Evolutionary conservation across 2,797 vertebrate genomes (phyloP).

Genomic region (Yasuhikotakia modesta): DNA sequence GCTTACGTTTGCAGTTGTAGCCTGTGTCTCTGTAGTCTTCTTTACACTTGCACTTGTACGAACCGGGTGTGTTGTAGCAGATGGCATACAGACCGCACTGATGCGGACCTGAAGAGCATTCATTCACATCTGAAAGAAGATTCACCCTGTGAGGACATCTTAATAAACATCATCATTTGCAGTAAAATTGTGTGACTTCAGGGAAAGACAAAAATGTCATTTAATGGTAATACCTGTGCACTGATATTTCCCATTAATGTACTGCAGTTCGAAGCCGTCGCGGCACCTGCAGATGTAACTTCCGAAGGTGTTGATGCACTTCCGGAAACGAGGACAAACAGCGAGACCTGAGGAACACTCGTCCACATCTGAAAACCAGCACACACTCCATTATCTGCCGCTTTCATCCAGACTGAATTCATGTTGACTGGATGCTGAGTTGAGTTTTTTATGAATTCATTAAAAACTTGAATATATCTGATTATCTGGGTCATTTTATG

Average conservation of each 20-base stretch:
- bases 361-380: constrained; percentile 83
- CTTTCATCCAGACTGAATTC: not conserved
- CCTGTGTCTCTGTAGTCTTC: constrained; percentile 87
- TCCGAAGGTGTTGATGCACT: constrained; percentile 96
- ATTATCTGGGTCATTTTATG: too few relatives aligned
- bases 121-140: constrained; percentile 87
- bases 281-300: constrained; percentile 98
- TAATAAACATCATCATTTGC: not conserved
- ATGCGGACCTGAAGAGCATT: constrained; percentile 85
- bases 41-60: constrained; percentile 95
- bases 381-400: constrained; percentile 1
- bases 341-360: constrained; percentile 87
- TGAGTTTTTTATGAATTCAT: too few relatives aligned
- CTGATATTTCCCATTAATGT: constrained; percentile 93
- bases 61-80: constrained; percentile 92
- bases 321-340: constrained; percentile 88
- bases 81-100: constrained; percentile 84
- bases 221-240: constrained; percentile 80
- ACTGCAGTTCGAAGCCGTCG: constrained; percentile 91
- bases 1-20: constrained; percentile 89
- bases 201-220: too few relatives aligned
- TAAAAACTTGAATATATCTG: not conserved
- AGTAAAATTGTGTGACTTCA: too few relatives aligned
- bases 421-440: too few relatives aligned
- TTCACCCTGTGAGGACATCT: not conserved